These are phyloP conservation scores for Ciconia boyciana DNA, from an alignment of 2,113 vertebrate species.

Conservation along the genomic window DNA sequence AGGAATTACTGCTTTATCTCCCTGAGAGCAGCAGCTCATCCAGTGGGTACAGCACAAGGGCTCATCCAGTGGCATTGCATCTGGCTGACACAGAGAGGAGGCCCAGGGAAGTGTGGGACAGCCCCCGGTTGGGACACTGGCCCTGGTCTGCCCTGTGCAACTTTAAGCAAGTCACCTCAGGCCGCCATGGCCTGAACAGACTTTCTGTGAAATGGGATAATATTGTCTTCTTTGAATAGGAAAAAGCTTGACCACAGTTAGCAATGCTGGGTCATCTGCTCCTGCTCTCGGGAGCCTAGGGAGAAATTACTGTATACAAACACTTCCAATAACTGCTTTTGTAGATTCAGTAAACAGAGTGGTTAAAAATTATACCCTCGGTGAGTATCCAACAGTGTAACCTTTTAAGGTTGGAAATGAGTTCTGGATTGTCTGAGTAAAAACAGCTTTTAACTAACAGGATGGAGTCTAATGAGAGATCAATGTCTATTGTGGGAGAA, in stretches of 20 bases:
- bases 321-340: slow-evolving; percentile 35
- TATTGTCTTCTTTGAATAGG: neutral
- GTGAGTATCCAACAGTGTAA: slow-evolving; percentile 51
- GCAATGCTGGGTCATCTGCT: neutral
- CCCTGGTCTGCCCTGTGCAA: neutral
- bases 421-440: slow-evolving; percentile 50
- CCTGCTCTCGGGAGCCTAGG: neutral
- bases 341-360: slow-evolving; percentile 44
- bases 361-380: slow-evolving; percentile 56
- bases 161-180: neutral
- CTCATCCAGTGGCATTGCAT: neutral
- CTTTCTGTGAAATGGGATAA: neutral
- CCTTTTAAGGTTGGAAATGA: slow-evolving; percentile 60
- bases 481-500: slow-evolving; percentile 35
- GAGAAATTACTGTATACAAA: slow-evolving; percentile 47
- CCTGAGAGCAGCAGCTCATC: neutral
- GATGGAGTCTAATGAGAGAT: slow-evolving; percentile 65
- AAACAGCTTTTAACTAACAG: slow-evolving; percentile 64
- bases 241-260: neutral
- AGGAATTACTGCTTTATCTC: neutral
- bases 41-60: neutral
- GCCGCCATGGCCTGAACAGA: neutral
- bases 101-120: neutral
- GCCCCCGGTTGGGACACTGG: neutral
- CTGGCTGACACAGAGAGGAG: neutral